phyloP scores from a whole-genome alignment of 2,888 invertebrate species.

The Taphrorychus bicolor region DNA sequence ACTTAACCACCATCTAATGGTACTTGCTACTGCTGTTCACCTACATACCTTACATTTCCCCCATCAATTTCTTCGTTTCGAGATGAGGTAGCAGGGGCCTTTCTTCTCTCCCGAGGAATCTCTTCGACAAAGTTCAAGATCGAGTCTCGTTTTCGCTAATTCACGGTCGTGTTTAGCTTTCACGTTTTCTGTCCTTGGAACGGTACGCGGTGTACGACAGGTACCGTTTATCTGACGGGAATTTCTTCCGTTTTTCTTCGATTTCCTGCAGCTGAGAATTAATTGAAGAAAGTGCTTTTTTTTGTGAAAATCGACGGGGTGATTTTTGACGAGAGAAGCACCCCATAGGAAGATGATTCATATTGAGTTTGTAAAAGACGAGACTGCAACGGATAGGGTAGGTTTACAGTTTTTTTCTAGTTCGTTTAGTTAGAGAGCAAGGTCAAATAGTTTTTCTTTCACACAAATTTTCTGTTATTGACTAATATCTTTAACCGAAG shows the following conservation, averaged over 20 bases:
- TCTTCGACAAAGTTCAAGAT: slow-evolving; percentile 25
- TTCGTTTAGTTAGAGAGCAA: too few relatives aligned
- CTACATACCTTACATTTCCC: slow-evolving; percentile 18
- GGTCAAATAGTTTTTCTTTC: too few relatives aligned
- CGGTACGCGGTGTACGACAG: background rate
- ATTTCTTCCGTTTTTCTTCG: slow-evolving; percentile 9
- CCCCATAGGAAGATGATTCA: slow-evolving; percentile 19
- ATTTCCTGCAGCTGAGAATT: background rate
- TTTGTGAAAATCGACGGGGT: background rate
- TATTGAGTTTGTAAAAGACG: slow-evolving; percentile 13
- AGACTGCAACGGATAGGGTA: slow-evolving; percentile 8
- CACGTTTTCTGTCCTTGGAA: slow-evolving; percentile 10
- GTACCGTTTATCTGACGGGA: slow-evolving; percentile 2
- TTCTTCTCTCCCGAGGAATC: slow-evolving; percentile 16
- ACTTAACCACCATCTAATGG: slow-evolving; percentile 18
- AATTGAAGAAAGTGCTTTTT: background rate
- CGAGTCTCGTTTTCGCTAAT: slow-evolving; percentile 19
- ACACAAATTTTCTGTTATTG: too few relatives aligned
- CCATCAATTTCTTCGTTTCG: slow-evolving; percentile 9
- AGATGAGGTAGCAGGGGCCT: slow-evolving; percentile 17
- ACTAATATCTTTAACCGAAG: too few relatives aligned
- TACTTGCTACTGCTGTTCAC: slow-evolving; percentile 23
- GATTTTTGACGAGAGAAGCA: background rate
- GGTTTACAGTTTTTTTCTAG: too few relatives aligned
- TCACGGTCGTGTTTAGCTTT: slow-evolving; percentile 11